Conservation (phyloP, 2,888 invertebrate species). For the Dendrolimus houi region DNA sequence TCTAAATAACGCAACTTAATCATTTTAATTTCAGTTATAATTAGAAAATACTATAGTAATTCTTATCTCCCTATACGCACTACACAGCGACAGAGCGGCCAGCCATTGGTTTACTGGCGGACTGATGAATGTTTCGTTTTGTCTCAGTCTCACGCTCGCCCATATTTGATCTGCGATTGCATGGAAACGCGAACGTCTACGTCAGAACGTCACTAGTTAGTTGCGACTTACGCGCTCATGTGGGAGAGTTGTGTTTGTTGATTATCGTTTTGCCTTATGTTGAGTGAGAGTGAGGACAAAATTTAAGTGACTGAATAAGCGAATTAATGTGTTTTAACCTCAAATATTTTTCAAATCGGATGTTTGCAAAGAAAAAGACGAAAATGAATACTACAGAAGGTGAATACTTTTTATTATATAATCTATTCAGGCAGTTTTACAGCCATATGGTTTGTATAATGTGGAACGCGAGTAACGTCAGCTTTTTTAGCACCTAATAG, state of each 20-base stretch:
- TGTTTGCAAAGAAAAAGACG: conserved; percentile 20
- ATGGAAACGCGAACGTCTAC: conserved; percentile 15
- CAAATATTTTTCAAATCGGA: conserved; percentile 27
- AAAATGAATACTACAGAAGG: conserved; percentile 61
- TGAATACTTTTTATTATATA: conserved; percentile 40
- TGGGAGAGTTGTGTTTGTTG: conserved; percentile 42
- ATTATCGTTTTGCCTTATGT: conserved; percentile 29
- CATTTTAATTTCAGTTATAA: too few relatives aligned
- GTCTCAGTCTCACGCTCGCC: not conserved
- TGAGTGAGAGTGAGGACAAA: conserved; percentile 40
- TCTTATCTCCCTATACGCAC: too few relatives aligned
- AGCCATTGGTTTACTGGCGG: not conserved
- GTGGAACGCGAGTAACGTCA: conserved; percentile 40
- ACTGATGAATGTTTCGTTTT: not conserved
- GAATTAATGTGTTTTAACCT: conserved; percentile 29
- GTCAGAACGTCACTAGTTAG: conserved; percentile 23
- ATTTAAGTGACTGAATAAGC: conserved; percentile 16
- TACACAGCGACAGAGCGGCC: too few relatives aligned
- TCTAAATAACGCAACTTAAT: too few relatives aligned
- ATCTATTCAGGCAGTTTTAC: conserved; percentile 27
- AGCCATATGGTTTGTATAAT: conserved; percentile 45
- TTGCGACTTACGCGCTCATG: conserved; percentile 60
- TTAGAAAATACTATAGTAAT: too few relatives aligned
- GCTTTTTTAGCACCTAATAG: conserved; percentile 10
- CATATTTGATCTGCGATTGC: conserved; percentile 13